A percentile compares a stretch with the other conserved stretches of the same genome.
Conservation (phyloP, 1,140 invertebrate species). For the Capitella teleta region DNA sequence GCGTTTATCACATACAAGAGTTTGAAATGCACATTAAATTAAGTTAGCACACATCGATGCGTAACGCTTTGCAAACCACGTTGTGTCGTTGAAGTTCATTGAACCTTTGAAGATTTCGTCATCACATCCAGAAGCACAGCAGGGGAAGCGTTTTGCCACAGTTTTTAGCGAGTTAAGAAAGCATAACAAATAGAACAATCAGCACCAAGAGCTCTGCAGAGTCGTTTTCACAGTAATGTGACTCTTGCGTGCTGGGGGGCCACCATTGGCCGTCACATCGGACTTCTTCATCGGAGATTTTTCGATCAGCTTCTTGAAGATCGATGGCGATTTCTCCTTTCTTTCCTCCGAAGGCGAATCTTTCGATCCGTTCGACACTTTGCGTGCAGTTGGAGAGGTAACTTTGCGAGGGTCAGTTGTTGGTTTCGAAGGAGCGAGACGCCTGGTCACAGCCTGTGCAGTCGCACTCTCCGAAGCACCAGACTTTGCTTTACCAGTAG, state of each 20-base stretch:
- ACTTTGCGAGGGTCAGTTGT: neutral
- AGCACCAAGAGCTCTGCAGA: neutral
- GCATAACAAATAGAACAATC: too few relatives aligned
- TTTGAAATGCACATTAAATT: too few relatives aligned
- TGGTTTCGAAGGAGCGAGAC: neutral
- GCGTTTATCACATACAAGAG: too few relatives aligned
- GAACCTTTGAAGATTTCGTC: too few relatives aligned
- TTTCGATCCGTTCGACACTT: neutral
- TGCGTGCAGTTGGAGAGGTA: neutral
- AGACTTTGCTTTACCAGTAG: neutral
- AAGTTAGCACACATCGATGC: too few relatives aligned
- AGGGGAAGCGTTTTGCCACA: too few relatives aligned
- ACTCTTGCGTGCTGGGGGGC: neutral
- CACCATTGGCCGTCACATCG: neutral
- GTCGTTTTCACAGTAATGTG: neutral
- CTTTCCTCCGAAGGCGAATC: neutral
- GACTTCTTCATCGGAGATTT: neutral
- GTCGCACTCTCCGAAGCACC: neutral
- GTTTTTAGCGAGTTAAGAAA: too few relatives aligned
- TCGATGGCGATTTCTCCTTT: neutral
- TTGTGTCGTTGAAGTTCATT: too few relatives aligned
- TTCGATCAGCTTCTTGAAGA: neutral
- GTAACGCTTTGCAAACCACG: too few relatives aligned
- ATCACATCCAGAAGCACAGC: too few relatives aligned
- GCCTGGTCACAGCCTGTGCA: neutral